Evolutionary conservation across 2,113 vertebrate species (phyloP).

Genomic region (Pogona vitticeps): DNA sequence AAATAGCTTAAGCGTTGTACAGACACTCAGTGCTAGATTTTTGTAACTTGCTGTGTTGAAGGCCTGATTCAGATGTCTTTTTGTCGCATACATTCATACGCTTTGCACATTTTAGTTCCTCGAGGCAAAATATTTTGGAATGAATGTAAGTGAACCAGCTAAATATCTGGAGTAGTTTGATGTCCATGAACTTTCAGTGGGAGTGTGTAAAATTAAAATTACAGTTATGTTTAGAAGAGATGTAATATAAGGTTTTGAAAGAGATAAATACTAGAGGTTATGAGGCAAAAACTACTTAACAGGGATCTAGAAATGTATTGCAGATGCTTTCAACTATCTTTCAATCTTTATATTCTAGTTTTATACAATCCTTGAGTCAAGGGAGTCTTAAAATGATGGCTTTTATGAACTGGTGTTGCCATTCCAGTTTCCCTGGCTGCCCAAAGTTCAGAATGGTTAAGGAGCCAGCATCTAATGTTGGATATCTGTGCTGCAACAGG

Average conservation of each 20-base stretch:
- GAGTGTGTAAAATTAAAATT: background rate
- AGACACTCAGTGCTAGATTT: background rate
- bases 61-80: background rate
- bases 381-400: too few species aligned
- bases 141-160: background rate
- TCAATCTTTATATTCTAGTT: too few species aligned
- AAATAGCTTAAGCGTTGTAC: background rate
- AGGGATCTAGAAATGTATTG: too few species aligned
- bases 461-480: too few species aligned
- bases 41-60: constrained; percentile 53
- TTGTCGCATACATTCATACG: background rate
- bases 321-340: too few species aligned
- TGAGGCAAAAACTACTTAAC: background rate
- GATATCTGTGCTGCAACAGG: too few species aligned
- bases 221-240: background rate
- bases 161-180: background rate
- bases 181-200: background rate
- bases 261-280: background rate
- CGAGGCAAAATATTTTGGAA: background rate
- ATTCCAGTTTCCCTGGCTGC: too few species aligned
- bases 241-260: background rate
- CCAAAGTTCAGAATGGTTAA: too few species aligned
- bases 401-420: too few species aligned
- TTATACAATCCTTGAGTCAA: too few species aligned
- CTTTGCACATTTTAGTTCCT: background rate